These are phyloP conservation scores for Asarcornis scutulata DNA, from an alignment of 2,113 vertebrate species.

Conservation along the genomic window DNA sequence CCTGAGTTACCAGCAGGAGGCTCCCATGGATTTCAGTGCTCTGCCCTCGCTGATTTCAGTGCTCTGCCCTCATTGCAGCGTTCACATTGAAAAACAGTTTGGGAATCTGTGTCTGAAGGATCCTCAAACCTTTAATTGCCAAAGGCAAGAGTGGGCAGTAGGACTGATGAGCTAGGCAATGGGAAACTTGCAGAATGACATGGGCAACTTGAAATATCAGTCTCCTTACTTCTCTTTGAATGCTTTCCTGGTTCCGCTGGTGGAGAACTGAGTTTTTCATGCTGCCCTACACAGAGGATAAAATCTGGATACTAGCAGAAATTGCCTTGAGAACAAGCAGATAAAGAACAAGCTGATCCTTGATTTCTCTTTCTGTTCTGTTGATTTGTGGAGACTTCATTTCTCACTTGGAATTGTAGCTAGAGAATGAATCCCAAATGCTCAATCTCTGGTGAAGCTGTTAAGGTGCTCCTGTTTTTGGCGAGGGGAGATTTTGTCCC, in stretches of 20 bases:
- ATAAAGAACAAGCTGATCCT: background rate
- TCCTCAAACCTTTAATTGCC: background rate
- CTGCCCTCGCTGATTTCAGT: background rate
- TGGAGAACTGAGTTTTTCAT: background rate
- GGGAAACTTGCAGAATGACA: background rate
- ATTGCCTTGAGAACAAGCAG: background rate
- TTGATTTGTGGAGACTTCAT: background rate
- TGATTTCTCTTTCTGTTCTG: background rate
- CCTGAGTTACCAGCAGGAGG: background rate
- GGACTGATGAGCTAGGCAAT: background rate
- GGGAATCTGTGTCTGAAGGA: background rate
- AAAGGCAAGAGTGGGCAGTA: background rate
- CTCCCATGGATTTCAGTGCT: background rate
- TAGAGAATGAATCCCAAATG: background rate
- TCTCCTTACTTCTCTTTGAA: background rate
- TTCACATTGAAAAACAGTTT: background rate
- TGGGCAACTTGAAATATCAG: background rate
- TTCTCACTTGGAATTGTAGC: background rate
- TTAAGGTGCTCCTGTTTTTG: background rate
- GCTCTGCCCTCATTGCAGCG: background rate
- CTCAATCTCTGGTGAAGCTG: background rate
- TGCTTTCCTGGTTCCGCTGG: fast-evolving
- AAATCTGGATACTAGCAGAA: background rate
- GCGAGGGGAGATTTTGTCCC: background rate
- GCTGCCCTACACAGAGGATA: background rate